These are phyloP conservation scores for Pristionchus japonicus DNA, from an alignment of 2,888 invertebrate species.

Conservation along the genomic window DNA sequence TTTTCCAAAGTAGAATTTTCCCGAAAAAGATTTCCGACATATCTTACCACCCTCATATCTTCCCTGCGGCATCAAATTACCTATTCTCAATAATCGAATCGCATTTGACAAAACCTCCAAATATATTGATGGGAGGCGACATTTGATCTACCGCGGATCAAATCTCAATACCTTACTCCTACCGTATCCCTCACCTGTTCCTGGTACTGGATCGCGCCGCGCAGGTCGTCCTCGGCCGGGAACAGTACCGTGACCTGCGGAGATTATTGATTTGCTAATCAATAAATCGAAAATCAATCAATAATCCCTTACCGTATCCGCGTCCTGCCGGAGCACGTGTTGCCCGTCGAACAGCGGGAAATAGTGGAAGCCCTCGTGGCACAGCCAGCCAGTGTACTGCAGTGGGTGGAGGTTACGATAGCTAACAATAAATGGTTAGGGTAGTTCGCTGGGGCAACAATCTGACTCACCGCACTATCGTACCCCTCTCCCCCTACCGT, in stretches of 20 bases:
- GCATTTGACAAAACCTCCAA: too few relatives aligned
- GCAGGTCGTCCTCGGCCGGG: constrained; percentile 8
- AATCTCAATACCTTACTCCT: not conserved
- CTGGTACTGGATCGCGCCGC: not conserved
- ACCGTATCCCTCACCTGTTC: constrained; percentile 15
- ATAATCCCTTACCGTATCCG: constrained; percentile 4
- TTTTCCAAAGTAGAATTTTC: too few relatives aligned
- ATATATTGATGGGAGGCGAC: too few relatives aligned
- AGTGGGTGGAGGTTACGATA: too few relatives aligned
- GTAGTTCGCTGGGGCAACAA: not conserved
- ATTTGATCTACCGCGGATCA: too few relatives aligned
- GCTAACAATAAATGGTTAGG: not conserved
- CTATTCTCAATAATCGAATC: too few relatives aligned
- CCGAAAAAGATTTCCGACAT: too few relatives aligned
- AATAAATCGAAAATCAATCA: not conserved
- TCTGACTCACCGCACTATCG: not conserved
- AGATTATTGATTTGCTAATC: not conserved
- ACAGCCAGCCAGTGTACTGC: constrained; percentile 48
- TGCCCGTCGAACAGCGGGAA: not conserved
- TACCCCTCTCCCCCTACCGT: too few relatives aligned
- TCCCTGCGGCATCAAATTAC: too few relatives aligned
- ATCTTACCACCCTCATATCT: too few relatives aligned
- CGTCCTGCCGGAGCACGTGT: not conserved
- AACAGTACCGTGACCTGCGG: constrained; percentile 28
- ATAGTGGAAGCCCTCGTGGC: constrained; percentile 45